A percentile compares a stretch with the other conserved stretches of the same genome.
These are phyloP conservation scores for Latrodectus geometricus DNA, from an alignment of 1,140 invertebrate genomes.

Conservation along the genomic window DNA sequence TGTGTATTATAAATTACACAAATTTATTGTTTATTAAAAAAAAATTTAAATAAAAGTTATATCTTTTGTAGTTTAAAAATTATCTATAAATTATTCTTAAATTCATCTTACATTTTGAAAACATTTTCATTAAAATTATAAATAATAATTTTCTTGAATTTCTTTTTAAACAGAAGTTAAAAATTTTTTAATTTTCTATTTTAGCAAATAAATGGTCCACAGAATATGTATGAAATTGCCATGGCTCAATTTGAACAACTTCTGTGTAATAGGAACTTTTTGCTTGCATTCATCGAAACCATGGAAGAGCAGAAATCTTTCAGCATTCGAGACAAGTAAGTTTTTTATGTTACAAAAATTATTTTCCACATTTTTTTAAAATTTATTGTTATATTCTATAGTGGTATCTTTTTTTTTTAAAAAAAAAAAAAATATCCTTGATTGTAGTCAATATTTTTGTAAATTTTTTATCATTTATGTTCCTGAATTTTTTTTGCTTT, in stretches of 20 bases:
- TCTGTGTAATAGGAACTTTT: constrained; percentile 91
- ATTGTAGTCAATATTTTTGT: too few relatives aligned
- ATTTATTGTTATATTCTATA: background rate
- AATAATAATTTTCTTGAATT: background rate
- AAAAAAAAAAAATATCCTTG: background rate
- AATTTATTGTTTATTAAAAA: too few relatives aligned
- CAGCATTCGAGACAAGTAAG: constrained; percentile 88
- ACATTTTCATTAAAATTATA: background rate
- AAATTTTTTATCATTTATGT: too few relatives aligned
- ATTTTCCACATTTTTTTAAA: background rate
- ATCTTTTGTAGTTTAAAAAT: too few relatives aligned
- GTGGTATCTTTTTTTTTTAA: background rate
- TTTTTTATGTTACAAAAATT: constrained; percentile 39
- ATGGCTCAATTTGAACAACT: constrained; percentile 96
- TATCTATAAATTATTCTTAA: too few relatives aligned
- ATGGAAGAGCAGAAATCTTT: constrained; percentile 91
- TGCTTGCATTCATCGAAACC: constrained; percentile 92
- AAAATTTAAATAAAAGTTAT: too few relatives aligned
- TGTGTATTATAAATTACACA: too few relatives aligned
- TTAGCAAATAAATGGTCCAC: constrained; percentile 79
- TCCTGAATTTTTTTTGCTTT: too few relatives aligned
- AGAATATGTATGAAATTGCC: constrained; percentile 90
- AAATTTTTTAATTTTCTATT: constrained; percentile 65
- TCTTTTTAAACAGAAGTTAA: background rate
- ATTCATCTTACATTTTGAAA: background rate